Conservation (phyloP, 2,113 vertebrate genomes). For the Motacilla tschutschensis region DNA sequence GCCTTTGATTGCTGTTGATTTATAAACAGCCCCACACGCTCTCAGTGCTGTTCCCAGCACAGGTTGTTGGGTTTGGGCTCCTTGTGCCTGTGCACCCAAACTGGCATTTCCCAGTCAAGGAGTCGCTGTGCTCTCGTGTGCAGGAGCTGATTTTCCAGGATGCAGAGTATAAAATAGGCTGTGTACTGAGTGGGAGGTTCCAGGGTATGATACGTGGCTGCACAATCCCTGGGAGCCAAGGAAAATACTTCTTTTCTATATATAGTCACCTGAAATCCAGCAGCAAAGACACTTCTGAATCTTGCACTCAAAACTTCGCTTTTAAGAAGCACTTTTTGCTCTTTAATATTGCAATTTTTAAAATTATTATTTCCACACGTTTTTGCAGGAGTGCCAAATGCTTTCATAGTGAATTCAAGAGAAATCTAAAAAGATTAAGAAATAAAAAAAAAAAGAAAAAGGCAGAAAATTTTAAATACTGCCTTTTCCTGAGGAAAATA, state of each 20-base stretch:
- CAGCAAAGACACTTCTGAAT: neutral
- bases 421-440: neutral
- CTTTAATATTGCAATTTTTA: neutral
- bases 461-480: neutral
- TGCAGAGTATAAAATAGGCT: slow-evolving; percentile 13
- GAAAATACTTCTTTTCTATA: slow-evolving; percentile 58
- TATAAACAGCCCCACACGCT: fast-evolving
- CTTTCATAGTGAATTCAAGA: neutral
- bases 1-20: neutral
- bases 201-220: slow-evolving; percentile 39
- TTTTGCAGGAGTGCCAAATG: neutral
- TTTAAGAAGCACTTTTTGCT: neutral
- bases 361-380: neutral
- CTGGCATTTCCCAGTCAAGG: neutral
- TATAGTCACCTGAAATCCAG: slow-evolving; percentile 41
- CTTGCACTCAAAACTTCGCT: neutral
- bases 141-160: slow-evolving; percentile 47
- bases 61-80: neutral
- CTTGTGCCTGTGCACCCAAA: neutral
- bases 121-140: slow-evolving; percentile 1
- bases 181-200: slow-evolving; percentile 28
- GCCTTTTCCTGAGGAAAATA: neutral
- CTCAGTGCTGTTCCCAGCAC: neutral
- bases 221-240: slow-evolving; percentile 26
- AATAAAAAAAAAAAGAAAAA: neutral